Base-by-base conservation (phyloP, 2,113 vertebrate genomes). In the rat (Rattus norvegicus) region DNA sequence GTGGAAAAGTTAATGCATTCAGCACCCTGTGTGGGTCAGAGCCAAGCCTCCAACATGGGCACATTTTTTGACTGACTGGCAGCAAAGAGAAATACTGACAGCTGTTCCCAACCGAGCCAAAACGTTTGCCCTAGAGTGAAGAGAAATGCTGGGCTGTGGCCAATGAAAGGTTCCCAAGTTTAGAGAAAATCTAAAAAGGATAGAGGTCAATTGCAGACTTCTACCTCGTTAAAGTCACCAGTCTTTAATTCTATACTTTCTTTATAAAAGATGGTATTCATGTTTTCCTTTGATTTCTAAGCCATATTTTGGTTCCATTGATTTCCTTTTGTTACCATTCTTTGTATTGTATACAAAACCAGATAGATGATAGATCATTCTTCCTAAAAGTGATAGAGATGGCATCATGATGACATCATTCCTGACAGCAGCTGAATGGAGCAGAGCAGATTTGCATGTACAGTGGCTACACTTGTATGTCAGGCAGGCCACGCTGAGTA, bases 31-130 rank as follows among this genome's bases (percentile, higher is more conserved):
- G 98, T 98, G 98, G 98, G 98, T 97, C 94, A 79, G 94, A 98
- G 97, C 97, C 98, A 98, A 97, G 96, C 98, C 97, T 95, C 96
- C 97, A 96, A 94, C 47, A 39, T 97, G 98, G 98, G 95, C 96
- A 93, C 92, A 69, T 93, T 97, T 97, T 85, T 59, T 98, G 96
- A 98, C 97, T 98, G 98, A 98, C 96, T 98, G 97, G 97, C 98
- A 98, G 97, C 96, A 95, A 97, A 98, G 95, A 98, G 97, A 98
- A 98, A 98, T 97, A 97, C 95, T 98, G 98, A 98, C 98, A 98
- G 98, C 98, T 98, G 98, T 97, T 98, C 96, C 96, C 96, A 97
- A 95, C 97, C 97, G 98, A 81, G 97, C 89, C 77, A 67, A 92
- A 94, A 95, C 89, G 61, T 75, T 97, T 87, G 96, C 91, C 92